Base-by-base conservation (phyloP, 2,797 vertebrate species). In the Avahi laniger region DNA sequence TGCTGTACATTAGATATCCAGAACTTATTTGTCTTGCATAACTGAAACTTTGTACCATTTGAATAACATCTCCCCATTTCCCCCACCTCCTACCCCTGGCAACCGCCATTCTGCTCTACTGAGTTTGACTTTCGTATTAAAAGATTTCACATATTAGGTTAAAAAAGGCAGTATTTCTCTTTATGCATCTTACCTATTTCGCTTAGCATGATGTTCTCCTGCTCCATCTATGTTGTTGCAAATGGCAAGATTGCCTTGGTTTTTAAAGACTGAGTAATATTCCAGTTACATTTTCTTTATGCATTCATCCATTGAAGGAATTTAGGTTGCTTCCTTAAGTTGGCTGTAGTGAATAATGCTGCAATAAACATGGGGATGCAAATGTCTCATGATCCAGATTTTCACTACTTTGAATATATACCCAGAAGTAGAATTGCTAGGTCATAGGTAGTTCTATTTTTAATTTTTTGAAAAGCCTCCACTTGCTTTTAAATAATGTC, bases 71-170 rank as follows among this genome's bases (percentile, higher is more conserved):
- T 50, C 26, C 12, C 20, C 50, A 63, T 30, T 50, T 48, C 20
- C 6, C 2, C 15, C 4, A 48, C 7, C 59, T 7, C 5, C 15
- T 10, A 5, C 8, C 6, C 2, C 13, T 26, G 2, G 15, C 7
- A 54, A 35, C 12, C 11, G 67, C 11, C 14, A n/a, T 41, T 30
- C 11, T 59, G 20, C 7, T 72, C 1, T 30, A 80, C 14, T 33
- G 14, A 43, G 13, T 84, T 43, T 43, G 6, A 12, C 18, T 63
- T 48, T 63, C 14, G 8, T 73, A 24, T 57, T 57, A 57, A 57
- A 26, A 43, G 5, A 92, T 92, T 73, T 26, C 13, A 73, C 26
- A 50, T 33, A 18, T 33, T 38, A 87, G 24, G 14, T 43, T 14
- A 88, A 7, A 59, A 12, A 12, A 33, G 67, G 3, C 1, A 28